These are phyloP conservation scores for Mormyrops boulengeri DNA, from an alignment of 2,797 vertebrate genomes.

Conservation along the genomic window DNA sequence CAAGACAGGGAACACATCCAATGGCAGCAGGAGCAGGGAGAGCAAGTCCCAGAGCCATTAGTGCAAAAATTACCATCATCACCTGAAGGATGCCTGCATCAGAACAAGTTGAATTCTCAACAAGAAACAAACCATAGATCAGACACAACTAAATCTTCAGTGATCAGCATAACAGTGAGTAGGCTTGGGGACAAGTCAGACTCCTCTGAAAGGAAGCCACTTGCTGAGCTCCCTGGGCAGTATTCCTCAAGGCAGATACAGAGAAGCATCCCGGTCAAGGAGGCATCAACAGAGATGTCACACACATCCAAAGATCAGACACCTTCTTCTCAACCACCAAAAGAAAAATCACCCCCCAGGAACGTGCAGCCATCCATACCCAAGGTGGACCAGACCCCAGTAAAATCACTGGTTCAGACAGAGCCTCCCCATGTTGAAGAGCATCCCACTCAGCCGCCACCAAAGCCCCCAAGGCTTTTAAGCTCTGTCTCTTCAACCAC, in stretches of 20 bases:
- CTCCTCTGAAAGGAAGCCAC: slow-evolving; percentile 31
- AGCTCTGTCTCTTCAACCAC: slow-evolving; percentile 31
- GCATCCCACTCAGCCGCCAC: slow-evolving; percentile 35
- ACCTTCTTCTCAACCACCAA: slow-evolving; percentile 21
- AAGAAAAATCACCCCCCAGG: slow-evolving; percentile 24
- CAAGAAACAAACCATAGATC: neutral
- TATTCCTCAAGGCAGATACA: slow-evolving; percentile 48
- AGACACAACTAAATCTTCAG: slow-evolving; percentile 30
- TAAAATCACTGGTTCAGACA: slow-evolving; percentile 37
- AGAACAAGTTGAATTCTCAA: slow-evolving; percentile 3
- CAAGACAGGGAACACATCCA: slow-evolving; percentile 45
- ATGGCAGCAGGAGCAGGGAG: neutral
- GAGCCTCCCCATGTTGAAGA: slow-evolving; percentile 15
- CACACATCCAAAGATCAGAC: slow-evolving; percentile 28
- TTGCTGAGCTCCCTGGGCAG: slow-evolving; percentile 54
- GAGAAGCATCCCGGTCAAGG: slow-evolving; percentile 41
- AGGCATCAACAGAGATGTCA: slow-evolving; percentile 24
- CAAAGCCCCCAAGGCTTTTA: slow-evolving; percentile 45
- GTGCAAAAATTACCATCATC: slow-evolving; percentile 12
- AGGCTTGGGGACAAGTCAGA: slow-evolving; percentile 27
- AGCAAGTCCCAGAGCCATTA: neutral
- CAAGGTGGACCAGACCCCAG: slow-evolving; percentile 25
- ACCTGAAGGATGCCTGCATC: slow-evolving; percentile 19
- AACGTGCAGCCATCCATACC: slow-evolving; percentile 10
- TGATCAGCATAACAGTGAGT: neutral